Conservation (phyloP, 2,797 vertebrate species). For the Telmatherina bonti region DNA sequence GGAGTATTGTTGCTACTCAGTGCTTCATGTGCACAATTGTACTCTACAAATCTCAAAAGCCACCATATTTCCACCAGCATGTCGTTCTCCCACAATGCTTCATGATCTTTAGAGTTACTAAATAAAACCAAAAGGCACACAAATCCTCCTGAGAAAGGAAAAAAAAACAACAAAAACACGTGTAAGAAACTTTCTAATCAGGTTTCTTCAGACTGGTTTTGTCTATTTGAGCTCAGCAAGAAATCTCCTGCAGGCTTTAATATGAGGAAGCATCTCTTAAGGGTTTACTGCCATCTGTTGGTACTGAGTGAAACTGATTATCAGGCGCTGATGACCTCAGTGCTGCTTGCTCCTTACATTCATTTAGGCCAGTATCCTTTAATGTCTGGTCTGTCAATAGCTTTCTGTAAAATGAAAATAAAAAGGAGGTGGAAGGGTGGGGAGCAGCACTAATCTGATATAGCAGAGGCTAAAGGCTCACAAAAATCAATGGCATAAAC, state of each 20-base stretch:
- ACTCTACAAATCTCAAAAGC: constrained; percentile 49
- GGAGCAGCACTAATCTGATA: background rate
- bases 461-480: background rate
- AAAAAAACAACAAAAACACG: constrained; percentile 42
- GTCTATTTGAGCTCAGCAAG: constrained; percentile 54
- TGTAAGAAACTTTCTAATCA: constrained; percentile 65
- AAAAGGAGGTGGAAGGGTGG: background rate
- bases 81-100: constrained; percentile 70
- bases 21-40: constrained; percentile 9
- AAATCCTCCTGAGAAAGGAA: constrained; percentile 65
- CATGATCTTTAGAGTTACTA: constrained; percentile 72
- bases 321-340: constrained; percentile 10
- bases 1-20: constrained; percentile 52
- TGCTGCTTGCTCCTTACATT: constrained; percentile 1
- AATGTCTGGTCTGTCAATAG: background rate
- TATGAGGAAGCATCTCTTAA: constrained; percentile 49
- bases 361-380: background rate
- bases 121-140: constrained; percentile 76
- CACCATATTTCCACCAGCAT: constrained; percentile 33
- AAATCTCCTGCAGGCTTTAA: constrained; percentile 43
- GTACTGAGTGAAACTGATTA: constrained; percentile 59
- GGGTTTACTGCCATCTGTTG: constrained; percentile 82
- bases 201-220: constrained; percentile 68
- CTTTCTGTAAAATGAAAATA: background rate
- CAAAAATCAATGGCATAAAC: background rate